phyloP scores from a whole-genome alignment of 2,797 vertebrate genomes.

The Bovichtus variegatus region DNA sequence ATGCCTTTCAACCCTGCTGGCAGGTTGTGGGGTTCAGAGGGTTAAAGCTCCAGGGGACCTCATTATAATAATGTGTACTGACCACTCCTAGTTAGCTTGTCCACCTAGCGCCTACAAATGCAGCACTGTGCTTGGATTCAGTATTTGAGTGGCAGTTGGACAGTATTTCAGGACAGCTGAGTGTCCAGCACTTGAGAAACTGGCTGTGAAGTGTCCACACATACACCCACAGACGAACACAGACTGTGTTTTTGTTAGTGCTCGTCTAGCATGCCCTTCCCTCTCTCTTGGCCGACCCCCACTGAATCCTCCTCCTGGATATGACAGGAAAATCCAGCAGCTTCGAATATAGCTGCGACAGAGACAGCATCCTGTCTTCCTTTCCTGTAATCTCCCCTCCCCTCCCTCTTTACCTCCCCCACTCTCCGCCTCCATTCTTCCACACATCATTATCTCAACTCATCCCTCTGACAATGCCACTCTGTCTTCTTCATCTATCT shows the following conservation, averaged over 20 bases:
- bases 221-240: background rate
- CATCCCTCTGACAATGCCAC: background rate
- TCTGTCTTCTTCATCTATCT: constrained; percentile 2
- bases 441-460: constrained; percentile 14
- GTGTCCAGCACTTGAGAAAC: background rate
- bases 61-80: background rate
- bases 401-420: background rate
- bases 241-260: background rate
- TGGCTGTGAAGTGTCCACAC: background rate
- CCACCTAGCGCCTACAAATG: background rate
- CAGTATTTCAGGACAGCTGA: background rate
- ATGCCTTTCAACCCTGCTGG: too few species aligned
- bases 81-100: background rate
- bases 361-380: constrained; percentile 15
- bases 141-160: constrained; percentile 4
- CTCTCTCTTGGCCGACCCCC: constrained; percentile 10
- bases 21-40: too few species aligned
- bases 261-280: background rate
- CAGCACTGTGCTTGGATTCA: background rate
- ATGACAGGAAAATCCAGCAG: constrained; percentile 25
- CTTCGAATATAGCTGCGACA: constrained; percentile 14
- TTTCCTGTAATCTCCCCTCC: constrained; percentile 15
- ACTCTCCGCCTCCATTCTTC: background rate
- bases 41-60: background rate
- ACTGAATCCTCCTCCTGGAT: constrained; percentile 10